These are phyloP conservation scores for Xestia rhomboidea DNA, from an alignment of 2,888 invertebrate genomes.

Conservation along the genomic window DNA sequence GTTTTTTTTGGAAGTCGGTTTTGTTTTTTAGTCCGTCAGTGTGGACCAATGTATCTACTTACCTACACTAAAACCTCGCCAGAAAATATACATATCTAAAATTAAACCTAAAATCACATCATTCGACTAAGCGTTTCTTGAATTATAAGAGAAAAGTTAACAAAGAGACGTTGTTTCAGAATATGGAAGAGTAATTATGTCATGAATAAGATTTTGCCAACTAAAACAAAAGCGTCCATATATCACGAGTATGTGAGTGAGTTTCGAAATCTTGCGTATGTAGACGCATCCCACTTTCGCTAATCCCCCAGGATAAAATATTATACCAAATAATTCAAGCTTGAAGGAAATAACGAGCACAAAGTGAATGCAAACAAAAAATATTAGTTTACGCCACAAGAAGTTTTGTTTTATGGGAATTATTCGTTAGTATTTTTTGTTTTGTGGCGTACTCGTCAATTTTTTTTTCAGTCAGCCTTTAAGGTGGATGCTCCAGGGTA, in stretches of 20 bases:
- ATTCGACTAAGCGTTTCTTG: too few species aligned
- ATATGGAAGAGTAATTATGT: not conserved
- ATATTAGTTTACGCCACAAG: conserved; percentile 19
- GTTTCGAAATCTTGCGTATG: conserved; percentile 39
- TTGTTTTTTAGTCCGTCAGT: too few species aligned
- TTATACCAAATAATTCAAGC: conserved; percentile 42
- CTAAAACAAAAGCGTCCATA: conserved; percentile 44
- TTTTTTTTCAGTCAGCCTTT: not conserved
- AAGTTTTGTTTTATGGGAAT: conserved; percentile 10
- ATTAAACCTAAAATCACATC: not conserved
- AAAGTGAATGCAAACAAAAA: conserved; percentile 18
- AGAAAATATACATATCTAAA: not conserved
- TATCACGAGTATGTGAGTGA: conserved; percentile 18
- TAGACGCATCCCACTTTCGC: conserved; percentile 34
- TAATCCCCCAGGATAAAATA: conserved; percentile 54
- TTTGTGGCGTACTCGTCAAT: not conserved
- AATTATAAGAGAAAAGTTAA: not conserved
- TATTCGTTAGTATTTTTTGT: not conserved
- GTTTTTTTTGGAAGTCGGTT: too few species aligned
- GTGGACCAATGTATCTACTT: too few species aligned
- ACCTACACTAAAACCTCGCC: not conserved
- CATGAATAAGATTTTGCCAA: conserved; percentile 28
- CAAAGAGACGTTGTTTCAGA: not conserved
- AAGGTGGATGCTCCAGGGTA: too few species aligned
- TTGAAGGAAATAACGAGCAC: conserved; percentile 31